Conservation (phyloP, 2,113 vertebrate species). For the Eleginops maclovinus region DNA sequence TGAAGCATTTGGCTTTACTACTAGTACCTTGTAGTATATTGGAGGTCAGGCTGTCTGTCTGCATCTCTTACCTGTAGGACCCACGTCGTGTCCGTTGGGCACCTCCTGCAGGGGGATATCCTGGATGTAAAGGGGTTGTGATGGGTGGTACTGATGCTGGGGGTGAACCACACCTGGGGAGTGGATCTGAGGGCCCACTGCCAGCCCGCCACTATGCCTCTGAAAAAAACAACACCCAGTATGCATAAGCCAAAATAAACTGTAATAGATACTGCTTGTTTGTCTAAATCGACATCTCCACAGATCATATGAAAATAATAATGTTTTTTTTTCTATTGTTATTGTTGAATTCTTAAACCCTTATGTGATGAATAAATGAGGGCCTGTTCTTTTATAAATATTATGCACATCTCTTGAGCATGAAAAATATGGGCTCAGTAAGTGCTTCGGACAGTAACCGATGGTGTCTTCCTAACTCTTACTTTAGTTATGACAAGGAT, state of each 20-base stretch:
- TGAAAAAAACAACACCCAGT: conserved; percentile 61
- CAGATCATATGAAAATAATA: not conserved
- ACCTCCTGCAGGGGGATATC: conserved; percentile 93
- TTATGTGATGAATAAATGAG: too few relatives aligned
- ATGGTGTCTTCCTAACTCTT: not conserved
- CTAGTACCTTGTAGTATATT: too few relatives aligned
- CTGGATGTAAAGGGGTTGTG: conserved; percentile 84
- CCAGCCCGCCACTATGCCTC: conserved; percentile 84
- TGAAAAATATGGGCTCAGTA: not conserved
- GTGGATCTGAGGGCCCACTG: conserved; percentile 83
- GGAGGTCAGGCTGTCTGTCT: not conserved
- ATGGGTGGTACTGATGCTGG: conserved; percentile 82
- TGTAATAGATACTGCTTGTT: too few relatives aligned
- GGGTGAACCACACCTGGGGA: conserved; percentile 85
- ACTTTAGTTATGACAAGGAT: not conserved
- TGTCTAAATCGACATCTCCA: too few relatives aligned
- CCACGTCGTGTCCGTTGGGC: conserved; percentile 90
- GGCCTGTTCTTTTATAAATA: too few relatives aligned
- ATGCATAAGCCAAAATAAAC: not conserved
- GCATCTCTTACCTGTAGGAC: conserved; percentile 85
- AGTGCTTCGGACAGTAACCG: not conserved
- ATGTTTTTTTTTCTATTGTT: too few relatives aligned
- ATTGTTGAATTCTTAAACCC: too few relatives aligned
- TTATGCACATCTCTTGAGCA: too few relatives aligned
- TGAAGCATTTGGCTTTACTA: too few relatives aligned